Base-by-base conservation (phyloP, 2,888 invertebrate species). In the Clepsis dumicolana region DNA sequence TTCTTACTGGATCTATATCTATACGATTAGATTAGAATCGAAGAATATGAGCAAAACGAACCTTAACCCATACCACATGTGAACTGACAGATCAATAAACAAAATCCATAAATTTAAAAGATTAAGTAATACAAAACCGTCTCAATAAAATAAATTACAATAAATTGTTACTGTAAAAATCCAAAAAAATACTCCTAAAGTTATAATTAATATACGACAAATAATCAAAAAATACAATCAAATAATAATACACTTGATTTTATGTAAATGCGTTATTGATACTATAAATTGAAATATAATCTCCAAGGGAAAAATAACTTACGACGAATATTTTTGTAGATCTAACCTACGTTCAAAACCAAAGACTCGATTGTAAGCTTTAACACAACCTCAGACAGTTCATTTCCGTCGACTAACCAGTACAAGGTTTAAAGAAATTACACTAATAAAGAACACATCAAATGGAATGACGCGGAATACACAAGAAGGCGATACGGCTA, bases 401-500 rank as follows among this genome's bases (percentile, higher is more conserved):
- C 16, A 59, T 59, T 41, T 59, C 8, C 10, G 7, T 32, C 32
- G 1, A 21, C 14, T 29, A 56, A 21, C 41, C 24, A 41, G 24
- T 16, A 52, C n/a, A 52, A 5, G n/a, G 4, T 56, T 24, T 16
- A 52, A 52, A 29, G 18, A 60, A 64, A 62, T 54, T 35, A 57
- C 27, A 50, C 53, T 65, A 72, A 72, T 71, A 75, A 73, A 83
- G 82, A 87, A 88, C 85, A 87, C 87, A 87, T 83, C 71, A 70
- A 77, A 85, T 88, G 88, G 88, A 88, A 88, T 88, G 88, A 86
- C 82, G 80, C 73, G 78, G 79, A 80, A 60, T 44, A 48, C 57
- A 59, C 60, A 60, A 54, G 35, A 35, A 56, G 56, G 32, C 29
- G 7, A 12, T 2, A 21, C 2, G 48, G 48, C 21, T 48, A 48